phyloP scores from a whole-genome alignment of 1,140 invertebrate genomes.

The Batillaria attramentaria region DNA sequence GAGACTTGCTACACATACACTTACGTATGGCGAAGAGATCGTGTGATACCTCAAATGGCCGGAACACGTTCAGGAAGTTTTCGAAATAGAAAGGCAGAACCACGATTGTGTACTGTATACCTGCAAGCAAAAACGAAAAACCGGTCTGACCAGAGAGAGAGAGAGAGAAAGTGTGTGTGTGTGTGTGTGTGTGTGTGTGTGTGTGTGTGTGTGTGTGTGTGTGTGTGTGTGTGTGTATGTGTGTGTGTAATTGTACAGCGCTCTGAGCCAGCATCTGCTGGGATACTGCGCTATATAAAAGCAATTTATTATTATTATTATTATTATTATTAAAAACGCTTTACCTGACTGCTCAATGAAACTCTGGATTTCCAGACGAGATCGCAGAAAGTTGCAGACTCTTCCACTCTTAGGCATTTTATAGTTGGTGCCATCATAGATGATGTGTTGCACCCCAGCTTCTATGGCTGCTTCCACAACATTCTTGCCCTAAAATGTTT shows the following conservation, averaged over 20 bases:
- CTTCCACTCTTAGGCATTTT: not conserved
- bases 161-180: not conserved
- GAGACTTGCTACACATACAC: not conserved
- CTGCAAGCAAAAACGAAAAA: no score
- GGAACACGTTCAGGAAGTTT: conserved; percentile 19
- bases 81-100: conserved; percentile 21
- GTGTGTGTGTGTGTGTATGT: not conserved
- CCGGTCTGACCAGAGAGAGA: no score
- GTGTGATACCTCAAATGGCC: conserved; percentile 4
- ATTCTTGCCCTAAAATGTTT: not conserved
- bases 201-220: not conserved
- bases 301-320: no score
- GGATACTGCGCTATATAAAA: no score
- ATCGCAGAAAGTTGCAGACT: not conserved
- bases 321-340: not conserved
- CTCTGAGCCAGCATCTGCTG: no score
- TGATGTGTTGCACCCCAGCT: conserved; percentile 13
- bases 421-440: conserved; percentile 23
- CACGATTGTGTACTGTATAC: conserved; percentile 16
- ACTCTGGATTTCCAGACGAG: conserved; percentile 19
- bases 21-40: conserved; percentile 19
- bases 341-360: not conserved
- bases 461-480: conserved; percentile 19
- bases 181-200: not conserved
- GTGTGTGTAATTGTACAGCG: no score